Evolutionary conservation across 2,888 invertebrate species (phyloP).

Genomic region (Dynastes tityus): DNA sequence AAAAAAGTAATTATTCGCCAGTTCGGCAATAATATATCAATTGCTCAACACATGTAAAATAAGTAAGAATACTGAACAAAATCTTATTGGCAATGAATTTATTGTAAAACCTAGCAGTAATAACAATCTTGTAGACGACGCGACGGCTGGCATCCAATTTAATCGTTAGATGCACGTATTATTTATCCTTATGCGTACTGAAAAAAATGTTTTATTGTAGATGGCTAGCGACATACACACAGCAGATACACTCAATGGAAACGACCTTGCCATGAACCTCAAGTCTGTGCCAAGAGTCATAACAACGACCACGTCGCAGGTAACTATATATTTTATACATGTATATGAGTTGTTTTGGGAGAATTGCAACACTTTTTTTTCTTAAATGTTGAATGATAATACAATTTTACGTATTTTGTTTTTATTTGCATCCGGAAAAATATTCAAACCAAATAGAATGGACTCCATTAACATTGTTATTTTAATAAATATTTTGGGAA

Average conservation of each 20-base stretch:
- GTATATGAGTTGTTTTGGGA: conserved; percentile 35
- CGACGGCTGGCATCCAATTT: conserved; percentile 1
- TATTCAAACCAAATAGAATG: too few relatives aligned
- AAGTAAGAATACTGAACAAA: too few relatives aligned
- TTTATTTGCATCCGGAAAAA: too few relatives aligned
- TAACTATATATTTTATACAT: conserved; percentile 54
- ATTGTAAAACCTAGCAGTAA: not conserved
- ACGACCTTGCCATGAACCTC: conserved; percentile 62
- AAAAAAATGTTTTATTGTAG: conserved; percentile 60
- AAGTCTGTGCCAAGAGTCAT: conserved; percentile 60
- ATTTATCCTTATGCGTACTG: conserved; percentile 1
- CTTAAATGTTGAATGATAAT: too few relatives aligned
- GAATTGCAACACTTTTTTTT: too few relatives aligned
- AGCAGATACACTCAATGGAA: conserved; percentile 64
- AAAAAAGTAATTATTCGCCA: too few relatives aligned
- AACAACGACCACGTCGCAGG: conserved; percentile 66
- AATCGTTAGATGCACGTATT: not conserved
- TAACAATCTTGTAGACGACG: not conserved
- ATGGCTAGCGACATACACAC: conserved; percentile 66
- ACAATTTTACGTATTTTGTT: too few relatives aligned
- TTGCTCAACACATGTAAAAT: too few relatives aligned
- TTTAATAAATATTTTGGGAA: too few relatives aligned
- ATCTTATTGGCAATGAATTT: not conserved
- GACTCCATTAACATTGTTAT: too few relatives aligned
- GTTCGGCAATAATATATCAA: too few relatives aligned